Evolutionary conservation across 2,113 vertebrate species (phyloP).

Genomic region (Abramis brama): DNA sequence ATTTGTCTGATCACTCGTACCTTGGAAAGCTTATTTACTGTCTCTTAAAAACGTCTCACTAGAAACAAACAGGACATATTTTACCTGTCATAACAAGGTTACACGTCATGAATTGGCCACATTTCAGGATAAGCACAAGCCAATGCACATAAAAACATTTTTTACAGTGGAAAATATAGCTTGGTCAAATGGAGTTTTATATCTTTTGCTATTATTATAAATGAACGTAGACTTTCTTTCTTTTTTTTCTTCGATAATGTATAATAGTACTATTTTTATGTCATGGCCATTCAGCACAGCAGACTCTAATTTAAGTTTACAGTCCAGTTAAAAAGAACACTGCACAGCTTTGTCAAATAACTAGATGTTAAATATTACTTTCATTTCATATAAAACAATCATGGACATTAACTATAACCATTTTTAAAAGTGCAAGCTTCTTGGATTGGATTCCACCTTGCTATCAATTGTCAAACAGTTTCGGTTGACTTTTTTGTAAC

Average conservation of each 20-base stretch:
- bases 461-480: conserved; percentile 65
- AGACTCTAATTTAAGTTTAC: conserved; percentile 55
- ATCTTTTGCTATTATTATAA: conserved; percentile 51
- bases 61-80: conserved; percentile 36
- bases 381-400: conserved; percentile 52
- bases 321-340: conserved; percentile 55
- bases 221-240: conserved; percentile 29
- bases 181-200: conserved; percentile 46
- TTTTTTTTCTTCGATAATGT: conserved; percentile 32
- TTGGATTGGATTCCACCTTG: conserved; percentile 55
- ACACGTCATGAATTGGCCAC: conserved; percentile 37
- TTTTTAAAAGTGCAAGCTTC: conserved; percentile 54
- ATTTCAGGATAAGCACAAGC: conserved; percentile 40
- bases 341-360: conserved; percentile 45
- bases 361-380: conserved; percentile 53
- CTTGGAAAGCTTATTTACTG: conserved; percentile 35
- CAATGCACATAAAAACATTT: neutral
- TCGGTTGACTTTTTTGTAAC: conserved; percentile 67
- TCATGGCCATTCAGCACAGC: conserved; percentile 42
- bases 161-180: conserved; percentile 45
- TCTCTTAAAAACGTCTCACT: conserved; percentile 31
- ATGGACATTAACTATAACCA: conserved; percentile 50
- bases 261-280: conserved; percentile 49
- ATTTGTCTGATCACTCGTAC: conserved; percentile 12
- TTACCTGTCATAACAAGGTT: conserved; percentile 43